Conservation (phyloP, 2,888 invertebrate genomes). For the Phortica okadai region DNA sequence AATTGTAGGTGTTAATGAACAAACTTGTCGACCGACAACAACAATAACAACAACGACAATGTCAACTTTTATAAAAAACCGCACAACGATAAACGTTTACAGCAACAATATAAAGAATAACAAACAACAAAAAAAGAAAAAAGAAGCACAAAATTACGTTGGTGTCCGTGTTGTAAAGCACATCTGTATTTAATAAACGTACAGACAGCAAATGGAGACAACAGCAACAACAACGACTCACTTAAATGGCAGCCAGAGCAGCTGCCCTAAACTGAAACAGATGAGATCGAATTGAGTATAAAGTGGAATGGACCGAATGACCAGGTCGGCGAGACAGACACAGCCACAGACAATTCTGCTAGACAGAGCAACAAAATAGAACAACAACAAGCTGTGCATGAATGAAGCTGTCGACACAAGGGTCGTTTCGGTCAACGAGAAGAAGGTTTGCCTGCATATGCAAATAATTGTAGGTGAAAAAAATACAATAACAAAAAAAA, state of each 20-base stretch:
- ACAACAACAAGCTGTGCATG: too few relatives aligned
- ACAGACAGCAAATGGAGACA: constrained; percentile 26
- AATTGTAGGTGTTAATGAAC: constrained; percentile 71
- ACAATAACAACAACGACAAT: constrained; percentile 31
- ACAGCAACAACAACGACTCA: not conserved
- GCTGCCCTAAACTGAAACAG: not conserved
- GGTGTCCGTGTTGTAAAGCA: not conserved
- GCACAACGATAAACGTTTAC: constrained; percentile 62
- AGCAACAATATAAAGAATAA: constrained; percentile 44
- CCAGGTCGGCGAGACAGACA: too few relatives aligned
- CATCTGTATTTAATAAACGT: constrained; percentile 30
- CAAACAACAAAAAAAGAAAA: constrained; percentile 27
- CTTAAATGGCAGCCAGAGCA: constrained; percentile 39
- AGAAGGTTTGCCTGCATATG: too few relatives aligned
- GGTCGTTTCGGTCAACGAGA: too few relatives aligned
- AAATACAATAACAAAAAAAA: not conserved
- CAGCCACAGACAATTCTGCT: too few relatives aligned
- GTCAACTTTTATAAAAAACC: constrained; percentile 47
- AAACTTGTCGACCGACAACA: constrained; percentile 64
- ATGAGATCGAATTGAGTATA: constrained; percentile 19
- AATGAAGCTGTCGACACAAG: too few relatives aligned
- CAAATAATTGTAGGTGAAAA: too few relatives aligned
- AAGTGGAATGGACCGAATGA: too few relatives aligned
- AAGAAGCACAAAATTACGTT: constrained; percentile 30
- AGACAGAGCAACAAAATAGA: too few relatives aligned